These are phyloP conservation scores for Echinometra lucunter DNA, from an alignment of 53 echinoderm and acorn worm genomes.

Conservation along the genomic window DNA sequence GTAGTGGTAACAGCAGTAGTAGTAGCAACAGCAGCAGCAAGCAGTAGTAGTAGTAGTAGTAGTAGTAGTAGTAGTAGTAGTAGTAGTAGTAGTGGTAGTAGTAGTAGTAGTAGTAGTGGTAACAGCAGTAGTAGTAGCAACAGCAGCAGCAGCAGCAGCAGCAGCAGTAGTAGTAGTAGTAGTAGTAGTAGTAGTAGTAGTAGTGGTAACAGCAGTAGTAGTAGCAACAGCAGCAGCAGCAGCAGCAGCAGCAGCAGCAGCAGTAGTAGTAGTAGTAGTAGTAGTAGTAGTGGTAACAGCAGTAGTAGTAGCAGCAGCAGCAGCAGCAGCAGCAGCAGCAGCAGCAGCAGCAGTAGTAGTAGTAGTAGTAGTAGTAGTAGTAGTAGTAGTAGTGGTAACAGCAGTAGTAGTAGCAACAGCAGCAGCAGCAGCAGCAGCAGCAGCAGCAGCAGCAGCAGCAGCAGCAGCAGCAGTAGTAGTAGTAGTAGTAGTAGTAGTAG, in stretches of 20 bases:
- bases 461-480: slow-evolving; percentile 9
- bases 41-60: slow-evolving; percentile 25
- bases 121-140: neutral
- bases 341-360: too few species aligned
- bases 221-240: slow-evolving; percentile 1
- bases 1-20: too few species aligned
- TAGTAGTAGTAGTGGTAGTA: slow-evolving; percentile 15
- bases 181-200: slow-evolving; percentile 23
- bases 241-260: neutral
- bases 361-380: too few species aligned
- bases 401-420: too few species aligned
- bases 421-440: too few species aligned
- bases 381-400: too few species aligned
- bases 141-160: neutral
- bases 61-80: slow-evolving; percentile 3
- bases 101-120: slow-evolving; percentile 24
- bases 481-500: slow-evolving; percentile 30
- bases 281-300: too few species aligned
- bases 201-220: slow-evolving; percentile 9
- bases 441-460: too few species aligned
- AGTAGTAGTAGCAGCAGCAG: too few species aligned
- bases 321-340: too few species aligned
- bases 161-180: neutral
- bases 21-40: too few species aligned
- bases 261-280: neutral